Evolutionary conservation across 2,797 vertebrate genomes (phyloP).

Genomic region (Diglossa cyanea): DNA sequence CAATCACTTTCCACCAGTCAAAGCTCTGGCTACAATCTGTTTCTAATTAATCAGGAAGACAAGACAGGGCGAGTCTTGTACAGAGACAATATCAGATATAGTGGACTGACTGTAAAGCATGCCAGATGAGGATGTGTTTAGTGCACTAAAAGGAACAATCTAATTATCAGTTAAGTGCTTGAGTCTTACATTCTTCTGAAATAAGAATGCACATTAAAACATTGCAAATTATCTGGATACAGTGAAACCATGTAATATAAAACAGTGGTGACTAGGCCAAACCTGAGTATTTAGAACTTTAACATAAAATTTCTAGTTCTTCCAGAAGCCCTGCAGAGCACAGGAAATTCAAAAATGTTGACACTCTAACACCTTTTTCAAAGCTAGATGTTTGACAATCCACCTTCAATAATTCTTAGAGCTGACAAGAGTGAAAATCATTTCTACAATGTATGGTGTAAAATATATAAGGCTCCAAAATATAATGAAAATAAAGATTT

Average conservation of each 20-base stretch:
- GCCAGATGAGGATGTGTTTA: constrained; percentile 16
- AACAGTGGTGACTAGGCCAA: not conserved
- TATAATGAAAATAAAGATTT: not conserved
- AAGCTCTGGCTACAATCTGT: constrained; percentile 61
- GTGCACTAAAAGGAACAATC: not conserved
- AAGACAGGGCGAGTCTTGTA: constrained; percentile 36
- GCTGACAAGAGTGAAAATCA: not conserved
- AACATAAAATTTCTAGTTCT: not conserved
- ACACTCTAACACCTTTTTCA: not conserved
- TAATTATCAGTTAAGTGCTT: not conserved
- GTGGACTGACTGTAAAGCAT: not conserved
- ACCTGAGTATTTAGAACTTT: not conserved
- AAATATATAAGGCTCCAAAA: not conserved
- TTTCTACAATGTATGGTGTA: not conserved
- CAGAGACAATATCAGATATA: constrained; percentile 22
- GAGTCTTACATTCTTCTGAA: not conserved
- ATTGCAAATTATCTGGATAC: not conserved
- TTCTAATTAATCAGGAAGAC: constrained; percentile 69
- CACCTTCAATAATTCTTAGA: not conserved
- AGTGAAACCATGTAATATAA: not conserved
- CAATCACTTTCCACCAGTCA: constrained; percentile 61
- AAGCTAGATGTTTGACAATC: not conserved
- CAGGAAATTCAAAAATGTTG: not conserved
- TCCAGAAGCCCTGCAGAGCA: not conserved
- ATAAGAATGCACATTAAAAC: not conserved